Evolutionary conservation across 2,797 vertebrate genomes (phyloP).

Genomic region (Cephalopachus bancanus): DNA sequence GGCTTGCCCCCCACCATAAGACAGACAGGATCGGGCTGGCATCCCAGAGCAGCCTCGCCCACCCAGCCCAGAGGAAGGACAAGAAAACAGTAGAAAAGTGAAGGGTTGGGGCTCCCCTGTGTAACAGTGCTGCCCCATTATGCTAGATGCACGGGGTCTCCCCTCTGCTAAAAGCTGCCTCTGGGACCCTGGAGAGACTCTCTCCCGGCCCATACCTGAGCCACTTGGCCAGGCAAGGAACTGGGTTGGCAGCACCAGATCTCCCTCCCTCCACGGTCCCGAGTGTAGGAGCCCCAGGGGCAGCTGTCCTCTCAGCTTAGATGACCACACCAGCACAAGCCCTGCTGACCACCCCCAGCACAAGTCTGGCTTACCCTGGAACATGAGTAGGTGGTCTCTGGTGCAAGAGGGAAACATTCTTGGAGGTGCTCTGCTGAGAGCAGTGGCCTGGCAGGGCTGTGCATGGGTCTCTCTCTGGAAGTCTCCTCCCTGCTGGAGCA

Average conservation of each 20-base stretch:
- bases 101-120: not conserved
- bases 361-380: not conserved
- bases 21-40: not conserved
- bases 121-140: accelerated
- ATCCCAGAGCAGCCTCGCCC: not conserved
- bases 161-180: not conserved
- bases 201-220: not conserved
- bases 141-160: not conserved
- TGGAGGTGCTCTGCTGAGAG: not conserved
- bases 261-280: not conserved
- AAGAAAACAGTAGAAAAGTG: not conserved
- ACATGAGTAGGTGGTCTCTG: not conserved
- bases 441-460: not conserved
- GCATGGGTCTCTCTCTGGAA: not conserved
- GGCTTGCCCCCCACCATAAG: not conserved
- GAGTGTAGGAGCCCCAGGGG: not conserved
- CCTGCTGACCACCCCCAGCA: not conserved
- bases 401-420: not conserved
- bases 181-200: not conserved
- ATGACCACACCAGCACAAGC: too few species aligned
- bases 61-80: not conserved
- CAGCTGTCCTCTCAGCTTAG: not conserved
- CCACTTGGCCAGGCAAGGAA: not conserved
- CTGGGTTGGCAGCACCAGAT: not conserved
- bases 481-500: not conserved